Percentiles rank a stretch among this genome's conserved stretches.
phyloP scores from a whole-genome alignment of 2,888 invertebrate genomes.

The Rhogogaster chlorosoma region DNA sequence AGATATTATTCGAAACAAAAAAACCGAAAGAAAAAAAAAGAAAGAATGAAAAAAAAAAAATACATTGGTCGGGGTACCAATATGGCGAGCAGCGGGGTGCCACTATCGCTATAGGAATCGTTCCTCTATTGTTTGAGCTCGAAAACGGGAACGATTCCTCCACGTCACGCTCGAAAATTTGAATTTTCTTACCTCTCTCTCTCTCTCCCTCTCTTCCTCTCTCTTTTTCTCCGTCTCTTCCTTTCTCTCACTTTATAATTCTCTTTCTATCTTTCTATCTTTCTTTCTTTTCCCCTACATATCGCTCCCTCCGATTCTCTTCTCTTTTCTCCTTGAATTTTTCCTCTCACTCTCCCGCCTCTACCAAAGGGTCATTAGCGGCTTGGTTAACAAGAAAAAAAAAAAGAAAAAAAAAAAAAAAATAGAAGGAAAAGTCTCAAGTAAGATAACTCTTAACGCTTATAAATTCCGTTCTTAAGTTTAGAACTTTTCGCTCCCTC shows the following conservation, averaged over 20 bases:
- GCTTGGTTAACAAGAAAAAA: conserved; percentile 44
- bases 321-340: background rate
- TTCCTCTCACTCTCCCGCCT: background rate
- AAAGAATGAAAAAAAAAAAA: background rate
- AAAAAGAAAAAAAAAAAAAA: conserved; percentile 4
- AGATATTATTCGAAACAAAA: conserved; percentile 38
- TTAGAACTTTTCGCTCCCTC: background rate
- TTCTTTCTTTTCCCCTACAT: background rate
- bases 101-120: conserved; percentile 54
- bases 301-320: background rate
- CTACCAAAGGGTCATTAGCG: conserved; percentile 41
- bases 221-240: background rate
- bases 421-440: conserved; percentile 50
- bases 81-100: conserved; percentile 54
- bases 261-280: background rate
- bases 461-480: conserved; percentile 7
- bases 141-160: conserved; percentile 55
- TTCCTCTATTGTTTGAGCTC: conserved; percentile 54
- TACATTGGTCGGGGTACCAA: conserved; percentile 50
- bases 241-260: background rate
- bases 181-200: conserved; percentile 49
- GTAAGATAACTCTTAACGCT: conserved; percentile 40
- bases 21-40: background rate
- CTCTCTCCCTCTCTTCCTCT: background rate
- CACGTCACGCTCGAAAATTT: conserved; percentile 54